phyloP scores from a whole-genome alignment of 2,113 vertebrate genomes.

The Sclerurus mexicanus region DNA sequence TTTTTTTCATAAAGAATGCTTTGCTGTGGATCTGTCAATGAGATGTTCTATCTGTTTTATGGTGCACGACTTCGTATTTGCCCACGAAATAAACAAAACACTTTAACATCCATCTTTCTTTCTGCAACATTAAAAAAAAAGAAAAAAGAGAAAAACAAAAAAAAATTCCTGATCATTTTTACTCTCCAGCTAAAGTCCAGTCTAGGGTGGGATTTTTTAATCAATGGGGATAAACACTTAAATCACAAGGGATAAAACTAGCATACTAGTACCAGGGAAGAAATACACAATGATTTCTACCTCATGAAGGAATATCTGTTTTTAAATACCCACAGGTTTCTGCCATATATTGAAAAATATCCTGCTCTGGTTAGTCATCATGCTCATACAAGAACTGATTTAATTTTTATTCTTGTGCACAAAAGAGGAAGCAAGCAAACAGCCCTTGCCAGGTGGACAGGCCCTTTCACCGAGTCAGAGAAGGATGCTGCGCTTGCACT shows the following conservation, averaged over 20 bases:
- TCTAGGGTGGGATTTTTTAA: background rate
- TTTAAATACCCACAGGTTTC: background rate
- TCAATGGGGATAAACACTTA: background rate
- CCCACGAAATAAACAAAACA: background rate
- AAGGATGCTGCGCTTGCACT: background rate
- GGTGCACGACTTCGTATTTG: background rate
- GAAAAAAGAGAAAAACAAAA: background rate
- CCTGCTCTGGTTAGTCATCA: background rate
- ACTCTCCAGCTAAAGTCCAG: background rate
- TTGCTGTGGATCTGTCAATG: constrained; percentile 1
- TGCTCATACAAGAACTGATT: background rate
- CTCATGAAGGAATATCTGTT: background rate
- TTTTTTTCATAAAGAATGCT: constrained; percentile 17
- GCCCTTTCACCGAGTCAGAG: background rate
- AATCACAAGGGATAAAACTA: background rate
- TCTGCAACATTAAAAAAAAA: background rate
- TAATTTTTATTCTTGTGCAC: background rate
- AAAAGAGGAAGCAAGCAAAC: background rate
- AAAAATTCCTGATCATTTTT: background rate
- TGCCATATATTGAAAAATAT: background rate
- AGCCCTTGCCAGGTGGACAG: background rate
- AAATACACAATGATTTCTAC: background rate
- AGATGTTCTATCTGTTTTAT: background rate
- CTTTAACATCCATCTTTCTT: background rate
- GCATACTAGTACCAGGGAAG: background rate